phyloP scores from a whole-genome alignment of 2,797 vertebrate species.

The Arnoldichthys spilopterus region DNA sequence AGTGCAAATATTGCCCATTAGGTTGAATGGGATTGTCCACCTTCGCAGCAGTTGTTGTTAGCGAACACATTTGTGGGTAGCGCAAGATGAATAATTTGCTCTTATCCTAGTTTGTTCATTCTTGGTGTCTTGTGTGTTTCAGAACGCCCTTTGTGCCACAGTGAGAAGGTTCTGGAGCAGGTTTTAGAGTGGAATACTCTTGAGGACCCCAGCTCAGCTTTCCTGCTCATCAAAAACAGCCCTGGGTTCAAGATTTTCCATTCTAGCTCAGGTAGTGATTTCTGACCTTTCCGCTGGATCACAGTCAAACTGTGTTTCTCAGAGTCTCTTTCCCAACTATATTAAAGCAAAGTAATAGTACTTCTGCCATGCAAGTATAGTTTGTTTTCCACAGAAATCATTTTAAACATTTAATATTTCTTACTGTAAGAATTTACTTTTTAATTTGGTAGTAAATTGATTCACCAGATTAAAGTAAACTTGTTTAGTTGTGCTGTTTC shows the following conservation, averaged over 20 bases:
- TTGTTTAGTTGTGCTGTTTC: slow-evolving; percentile 8
- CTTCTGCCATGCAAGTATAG: not conserved
- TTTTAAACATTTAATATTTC: slow-evolving; percentile 5
- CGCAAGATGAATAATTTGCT: not conserved
- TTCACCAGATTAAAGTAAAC: slow-evolving; percentile 20
- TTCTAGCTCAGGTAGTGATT: slow-evolving; percentile 66
- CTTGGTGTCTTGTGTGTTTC: slow-evolving; percentile 35
- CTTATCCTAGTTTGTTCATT: not conserved
- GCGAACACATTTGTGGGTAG: not conserved
- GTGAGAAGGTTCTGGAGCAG: slow-evolving; percentile 91
- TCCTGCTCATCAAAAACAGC: slow-evolving; percentile 90
- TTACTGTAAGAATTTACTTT: slow-evolving; percentile 9
- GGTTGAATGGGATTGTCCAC: too few species aligned
- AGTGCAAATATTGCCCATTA: too few species aligned
- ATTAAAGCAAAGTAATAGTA: not conserved
- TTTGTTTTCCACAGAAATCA: not conserved
- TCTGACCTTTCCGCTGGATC: not conserved
- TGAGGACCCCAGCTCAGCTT: slow-evolving; percentile 87
- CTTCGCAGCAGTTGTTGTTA: too few species aligned
- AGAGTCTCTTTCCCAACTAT: too few species aligned
- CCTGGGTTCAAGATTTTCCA: slow-evolving; percentile 60
- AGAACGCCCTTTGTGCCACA: slow-evolving; percentile 94
- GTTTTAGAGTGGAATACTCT: slow-evolving; percentile 91
- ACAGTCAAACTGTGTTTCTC: not conserved
- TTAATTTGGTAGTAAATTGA: slow-evolving; percentile 38